Evolutionary conservation across 2,888 invertebrate species (phyloP).

Genomic region (Notodonta ziczac): DNA sequence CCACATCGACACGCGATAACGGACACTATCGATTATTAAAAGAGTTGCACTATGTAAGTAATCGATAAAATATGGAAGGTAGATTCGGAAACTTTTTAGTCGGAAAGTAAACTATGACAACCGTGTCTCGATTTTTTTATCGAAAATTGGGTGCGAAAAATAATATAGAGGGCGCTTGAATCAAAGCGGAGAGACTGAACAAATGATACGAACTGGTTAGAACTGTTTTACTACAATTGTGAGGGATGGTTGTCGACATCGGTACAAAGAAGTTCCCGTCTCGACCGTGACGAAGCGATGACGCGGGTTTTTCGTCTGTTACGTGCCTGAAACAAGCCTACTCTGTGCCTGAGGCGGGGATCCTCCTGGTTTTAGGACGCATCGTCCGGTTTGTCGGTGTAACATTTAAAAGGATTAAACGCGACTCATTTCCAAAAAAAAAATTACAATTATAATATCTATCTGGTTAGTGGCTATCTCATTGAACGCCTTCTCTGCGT

Average conservation of each 20-base stretch:
- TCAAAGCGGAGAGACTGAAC: slow-evolving; percentile 24
- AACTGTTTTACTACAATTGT: slow-evolving; percentile 24
- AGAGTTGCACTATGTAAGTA: slow-evolving; percentile 9
- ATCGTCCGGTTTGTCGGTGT: background rate
- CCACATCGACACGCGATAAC: slow-evolving; percentile 12
- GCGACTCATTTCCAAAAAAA: too few relatives aligned
- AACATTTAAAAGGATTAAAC: background rate
- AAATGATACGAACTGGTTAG: slow-evolving; percentile 25
- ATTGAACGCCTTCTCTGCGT: too few relatives aligned
- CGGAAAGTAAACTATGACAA: slow-evolving; percentile 17
- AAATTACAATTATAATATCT: too few relatives aligned
- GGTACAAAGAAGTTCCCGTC: slow-evolving; percentile 34
- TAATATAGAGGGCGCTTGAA: slow-evolving; percentile 23
- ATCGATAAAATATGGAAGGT: background rate
- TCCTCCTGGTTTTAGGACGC: background rate
- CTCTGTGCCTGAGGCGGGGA: background rate
- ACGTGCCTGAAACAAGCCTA: slow-evolving; percentile 25
- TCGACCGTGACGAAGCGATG: slow-evolving; percentile 36
- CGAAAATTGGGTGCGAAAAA: slow-evolving; percentile 8
- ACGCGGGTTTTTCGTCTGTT: slow-evolving; percentile 35
- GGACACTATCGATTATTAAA: slow-evolving; percentile 13
- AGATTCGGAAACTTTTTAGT: slow-evolving; percentile 21
- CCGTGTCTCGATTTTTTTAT: too few relatives aligned
- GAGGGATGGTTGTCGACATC: slow-evolving; percentile 14
- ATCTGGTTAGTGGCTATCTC: too few relatives aligned